These are phyloP conservation scores for Myoxocephalus aenaeus DNA, from an alignment of 2,797 vertebrate genomes.

Conservation along the genomic window DNA sequence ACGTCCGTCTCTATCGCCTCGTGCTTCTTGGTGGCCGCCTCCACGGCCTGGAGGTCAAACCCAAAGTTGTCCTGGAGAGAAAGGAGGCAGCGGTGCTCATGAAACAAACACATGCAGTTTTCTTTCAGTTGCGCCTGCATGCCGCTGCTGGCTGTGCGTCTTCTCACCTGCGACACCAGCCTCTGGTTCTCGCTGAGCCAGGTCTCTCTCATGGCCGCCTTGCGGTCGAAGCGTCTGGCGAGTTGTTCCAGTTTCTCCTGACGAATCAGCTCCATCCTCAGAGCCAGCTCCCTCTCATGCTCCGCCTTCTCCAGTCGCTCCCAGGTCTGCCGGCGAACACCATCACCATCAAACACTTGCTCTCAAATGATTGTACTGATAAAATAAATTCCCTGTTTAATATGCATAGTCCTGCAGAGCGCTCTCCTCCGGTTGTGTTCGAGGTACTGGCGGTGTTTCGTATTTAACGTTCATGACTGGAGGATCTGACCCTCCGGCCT, in stretches of 20 bases:
- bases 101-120: not conserved
- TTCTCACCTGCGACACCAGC: constrained; percentile 91
- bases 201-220: constrained; percentile 96
- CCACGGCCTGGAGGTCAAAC: constrained; percentile 94
- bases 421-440: too few relatives aligned
- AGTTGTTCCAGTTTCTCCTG: constrained; percentile 98
- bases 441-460: too few relatives aligned
- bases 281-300: constrained; percentile 94
- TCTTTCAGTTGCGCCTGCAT: not conserved
- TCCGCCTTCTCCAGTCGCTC: constrained; percentile 98
- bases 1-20: constrained; percentile 98
- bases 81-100: not conserved
- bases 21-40: constrained; percentile 94
- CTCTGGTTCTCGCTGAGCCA: constrained; percentile 97
- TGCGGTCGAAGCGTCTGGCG: constrained; percentile 94
- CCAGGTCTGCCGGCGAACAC: constrained; percentile 86
- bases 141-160: not conserved
- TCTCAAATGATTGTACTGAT: too few relatives aligned
- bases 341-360: too few relatives aligned
- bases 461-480: not conserved
- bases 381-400: too few relatives aligned
- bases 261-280: constrained; percentile 94
- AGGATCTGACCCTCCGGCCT: not conserved
- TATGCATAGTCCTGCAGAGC: too few relatives aligned
- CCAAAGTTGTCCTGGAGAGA: constrained; percentile 92